Base-by-base conservation (phyloP, 2,113 vertebrate species). In the Trochalopteron elliotii region DNA sequence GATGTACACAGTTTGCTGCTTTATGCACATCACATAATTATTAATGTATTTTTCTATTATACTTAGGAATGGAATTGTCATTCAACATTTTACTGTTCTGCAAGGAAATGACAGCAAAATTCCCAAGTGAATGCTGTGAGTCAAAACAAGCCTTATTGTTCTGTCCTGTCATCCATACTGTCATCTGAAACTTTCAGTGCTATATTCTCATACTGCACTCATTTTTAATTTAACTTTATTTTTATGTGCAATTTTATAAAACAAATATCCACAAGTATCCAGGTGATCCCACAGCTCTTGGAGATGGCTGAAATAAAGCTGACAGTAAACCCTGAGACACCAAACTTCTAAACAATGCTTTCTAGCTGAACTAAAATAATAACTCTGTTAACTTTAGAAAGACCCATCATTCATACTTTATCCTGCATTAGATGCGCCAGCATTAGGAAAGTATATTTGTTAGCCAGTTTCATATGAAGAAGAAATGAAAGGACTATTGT, bases 371-470 rank as follows among this genome's bases (percentile, higher is more conserved):
- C 92, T 91, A 78, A 93, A 96, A 96, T 52, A 96, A 90, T 80
- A 94, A 87, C 60, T 85, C 35, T 59, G 55, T 55, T 93, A 94
- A 93, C 92, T 97, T 88, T 33, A 87, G 63, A 67, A 86, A 95
- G 64, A 76, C 64, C 44, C 47, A 68, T 89, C 69, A 94, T 95
- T 96, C 79, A 56, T 50, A 92, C 57, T 92, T 96, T 70, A 95
- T 79, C 82, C 61, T 5, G 10, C 82, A 47, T 94, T 77, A 96
- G 94, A 93, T 52, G 47, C 4, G 12, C 57, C 56, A 52, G 91
- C 86, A 87, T 69, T 78, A 94, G 95, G 79, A 86, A 95, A 97
- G 93, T 92, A 64, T 96, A 96, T 96, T 97, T 96, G 70, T 87
- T 70, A 96, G 86, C 76, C 67, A 90, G 87, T 79, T 96, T 65